Conservation (phyloP, 2,113 vertebrate genomes). For the Cisticola juncidis region DNA sequence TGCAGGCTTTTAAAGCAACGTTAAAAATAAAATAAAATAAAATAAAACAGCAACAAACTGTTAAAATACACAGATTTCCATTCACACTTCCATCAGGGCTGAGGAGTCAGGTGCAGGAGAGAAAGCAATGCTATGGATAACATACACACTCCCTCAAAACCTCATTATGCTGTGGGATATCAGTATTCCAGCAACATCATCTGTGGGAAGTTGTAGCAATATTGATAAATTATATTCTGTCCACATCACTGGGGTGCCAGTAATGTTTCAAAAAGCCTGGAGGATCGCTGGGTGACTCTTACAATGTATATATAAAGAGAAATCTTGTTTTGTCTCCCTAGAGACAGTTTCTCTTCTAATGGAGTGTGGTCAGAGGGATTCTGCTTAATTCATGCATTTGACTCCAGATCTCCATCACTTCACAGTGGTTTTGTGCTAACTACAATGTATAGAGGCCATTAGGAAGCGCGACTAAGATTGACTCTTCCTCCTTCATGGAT, state of each 20-base stretch:
- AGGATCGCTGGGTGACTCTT: conserved; percentile 37
- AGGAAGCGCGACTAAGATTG: conserved; percentile 39
- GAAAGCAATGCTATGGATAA: background rate
- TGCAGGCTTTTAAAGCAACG: background rate
- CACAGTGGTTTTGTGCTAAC: conserved; percentile 49
- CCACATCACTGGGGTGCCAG: conserved; percentile 19
- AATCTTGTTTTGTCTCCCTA: conserved; percentile 48
- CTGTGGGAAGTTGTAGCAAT: background rate
- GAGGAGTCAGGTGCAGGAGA: background rate
- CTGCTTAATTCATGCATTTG: conserved; percentile 56
- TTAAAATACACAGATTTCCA: background rate
- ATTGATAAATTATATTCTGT: conserved; percentile 54
- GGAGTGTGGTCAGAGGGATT: conserved; percentile 18
- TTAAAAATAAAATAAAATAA: background rate
- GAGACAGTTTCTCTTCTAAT: conserved; percentile 33
- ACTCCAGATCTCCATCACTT: conserved; percentile 13
- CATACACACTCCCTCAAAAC: background rate
- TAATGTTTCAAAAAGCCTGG: conserved; percentile 28
- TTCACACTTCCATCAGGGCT: background rate
- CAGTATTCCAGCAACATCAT: conserved; percentile 1
- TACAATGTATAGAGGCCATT: conserved; percentile 38
- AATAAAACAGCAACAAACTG: background rate
- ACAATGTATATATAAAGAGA: conserved; percentile 44
- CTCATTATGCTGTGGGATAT: background rate
- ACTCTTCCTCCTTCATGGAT: conserved; percentile 58